Percentiles rank a stretch among this genome's conserved stretches.
phyloP scores from a whole-genome alignment of 2,113 vertebrate genomes.

The Saimiri boliviensis region DNA sequence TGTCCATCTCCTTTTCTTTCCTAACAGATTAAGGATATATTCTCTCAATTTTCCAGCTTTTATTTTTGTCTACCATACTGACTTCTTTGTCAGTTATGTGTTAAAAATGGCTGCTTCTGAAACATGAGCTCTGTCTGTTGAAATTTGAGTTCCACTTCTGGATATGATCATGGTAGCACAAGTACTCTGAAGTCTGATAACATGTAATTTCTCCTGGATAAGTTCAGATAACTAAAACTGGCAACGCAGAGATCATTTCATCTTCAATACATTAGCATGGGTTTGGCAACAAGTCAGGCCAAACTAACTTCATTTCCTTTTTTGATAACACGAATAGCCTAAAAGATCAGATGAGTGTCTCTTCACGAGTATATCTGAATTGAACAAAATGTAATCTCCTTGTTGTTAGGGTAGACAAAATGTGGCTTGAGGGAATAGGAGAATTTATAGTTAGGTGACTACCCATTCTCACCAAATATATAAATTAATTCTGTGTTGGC shows the following conservation, averaged over 20 bases:
- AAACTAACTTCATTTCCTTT: constrained; percentile 32
- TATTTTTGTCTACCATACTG: background rate
- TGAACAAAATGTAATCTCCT: background rate
- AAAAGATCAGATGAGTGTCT: background rate
- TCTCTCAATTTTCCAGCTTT: constrained; percentile 21
- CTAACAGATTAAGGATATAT: background rate
- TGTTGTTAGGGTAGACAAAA: background rate
- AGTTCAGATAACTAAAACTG: constrained; percentile 17
- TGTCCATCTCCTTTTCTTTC: background rate
- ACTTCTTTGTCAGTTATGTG: background rate
- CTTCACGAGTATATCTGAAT: background rate
- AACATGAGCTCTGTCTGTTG: constrained; percentile 4
- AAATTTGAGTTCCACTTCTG: constrained; percentile 24
- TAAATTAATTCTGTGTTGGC: background rate
- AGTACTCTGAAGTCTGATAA: background rate
- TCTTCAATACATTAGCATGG: background rate
- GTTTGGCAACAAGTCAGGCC: background rate
- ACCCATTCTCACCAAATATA: background rate
- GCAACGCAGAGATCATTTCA: background rate
- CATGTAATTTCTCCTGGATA: constrained; percentile 1
- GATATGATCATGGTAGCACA: background rate
- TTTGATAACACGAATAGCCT: background rate
- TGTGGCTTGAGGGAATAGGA: background rate
- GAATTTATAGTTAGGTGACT: background rate
- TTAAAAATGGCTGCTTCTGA: constrained; percentile 32